Conservation (phyloP, 2,888 invertebrate genomes). For the Pammene fasciana region DNA sequence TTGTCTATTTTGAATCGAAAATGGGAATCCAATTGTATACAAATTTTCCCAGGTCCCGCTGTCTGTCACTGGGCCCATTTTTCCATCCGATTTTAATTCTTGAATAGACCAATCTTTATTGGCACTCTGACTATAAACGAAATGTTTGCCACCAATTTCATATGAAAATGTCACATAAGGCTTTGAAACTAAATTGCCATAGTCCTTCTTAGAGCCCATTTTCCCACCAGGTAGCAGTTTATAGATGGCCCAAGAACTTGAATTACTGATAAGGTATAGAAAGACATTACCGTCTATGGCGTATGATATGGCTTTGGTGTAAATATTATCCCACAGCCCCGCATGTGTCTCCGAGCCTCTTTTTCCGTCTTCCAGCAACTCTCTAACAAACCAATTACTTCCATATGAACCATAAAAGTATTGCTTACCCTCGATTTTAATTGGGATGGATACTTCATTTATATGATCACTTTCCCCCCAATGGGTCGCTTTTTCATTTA, state of each 20-base stretch:
- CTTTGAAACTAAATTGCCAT: neutral
- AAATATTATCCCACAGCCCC: neutral
- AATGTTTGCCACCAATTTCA: neutral
- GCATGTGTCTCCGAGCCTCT: neutral
- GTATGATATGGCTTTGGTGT: neutral
- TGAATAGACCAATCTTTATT: neutral
- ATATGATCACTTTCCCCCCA: neutral
- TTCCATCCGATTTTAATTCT: neutral
- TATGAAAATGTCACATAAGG: neutral
- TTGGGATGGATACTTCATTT: neutral
- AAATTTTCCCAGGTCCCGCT: neutral
- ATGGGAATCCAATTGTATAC: neutral
- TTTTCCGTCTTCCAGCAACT: neutral
- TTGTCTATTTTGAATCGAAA: neutral
- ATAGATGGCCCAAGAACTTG: neutral
- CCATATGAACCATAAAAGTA: conserved; percentile 3
- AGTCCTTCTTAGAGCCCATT: neutral
- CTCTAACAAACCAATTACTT: conserved; percentile 11
- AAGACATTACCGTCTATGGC: neutral
- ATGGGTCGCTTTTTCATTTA: neutral
- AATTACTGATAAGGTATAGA: neutral
- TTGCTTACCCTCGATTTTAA: neutral
- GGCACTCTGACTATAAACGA: neutral
- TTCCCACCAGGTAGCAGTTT: neutral
- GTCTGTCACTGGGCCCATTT: neutral